These are phyloP conservation scores for Entomobrya multifasciata DNA, from an alignment of 2,888 invertebrate genomes.

Conservation along the genomic window DNA sequence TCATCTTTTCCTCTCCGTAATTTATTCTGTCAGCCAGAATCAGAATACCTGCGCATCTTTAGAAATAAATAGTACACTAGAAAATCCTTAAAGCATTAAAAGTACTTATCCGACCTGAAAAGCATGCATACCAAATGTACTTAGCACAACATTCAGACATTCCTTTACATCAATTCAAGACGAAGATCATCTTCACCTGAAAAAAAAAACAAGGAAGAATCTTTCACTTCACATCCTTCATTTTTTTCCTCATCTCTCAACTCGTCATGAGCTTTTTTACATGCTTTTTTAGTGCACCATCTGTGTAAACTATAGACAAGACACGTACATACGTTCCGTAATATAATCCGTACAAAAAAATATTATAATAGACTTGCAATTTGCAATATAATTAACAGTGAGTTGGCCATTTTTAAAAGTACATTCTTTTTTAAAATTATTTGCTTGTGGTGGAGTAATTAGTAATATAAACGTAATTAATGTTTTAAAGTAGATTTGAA, in stretches of 20 bases:
- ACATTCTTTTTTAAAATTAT: not conserved
- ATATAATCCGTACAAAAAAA: constrained; percentile 19
- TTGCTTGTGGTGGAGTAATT: not conserved
- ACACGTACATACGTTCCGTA: constrained; percentile 17
- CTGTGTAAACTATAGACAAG: constrained; percentile 13
- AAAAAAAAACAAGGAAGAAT: constrained; percentile 38
- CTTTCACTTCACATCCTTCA: not conserved
- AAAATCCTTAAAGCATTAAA: no score
- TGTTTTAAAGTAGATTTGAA: no score
- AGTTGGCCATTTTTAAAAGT: constrained; percentile 68
- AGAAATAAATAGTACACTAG: no score
- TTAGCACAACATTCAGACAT: no score
- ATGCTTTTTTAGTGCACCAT: constrained; percentile 34
- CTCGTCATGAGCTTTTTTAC: not conserved
- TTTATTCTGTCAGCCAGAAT: no score
- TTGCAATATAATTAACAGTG: constrained; percentile 39
- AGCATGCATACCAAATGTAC: no score
- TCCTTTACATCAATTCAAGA: no score
- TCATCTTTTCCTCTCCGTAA: no score
- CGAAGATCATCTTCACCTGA: constrained; percentile 26
- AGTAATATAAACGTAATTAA: no score
- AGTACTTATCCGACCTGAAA: no score
- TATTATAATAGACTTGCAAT: not conserved
- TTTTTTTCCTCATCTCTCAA: not conserved
- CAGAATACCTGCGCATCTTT: no score